Base-by-base conservation (phyloP, 2,113 vertebrate species). In the Ancistrus triradiatus region DNA sequence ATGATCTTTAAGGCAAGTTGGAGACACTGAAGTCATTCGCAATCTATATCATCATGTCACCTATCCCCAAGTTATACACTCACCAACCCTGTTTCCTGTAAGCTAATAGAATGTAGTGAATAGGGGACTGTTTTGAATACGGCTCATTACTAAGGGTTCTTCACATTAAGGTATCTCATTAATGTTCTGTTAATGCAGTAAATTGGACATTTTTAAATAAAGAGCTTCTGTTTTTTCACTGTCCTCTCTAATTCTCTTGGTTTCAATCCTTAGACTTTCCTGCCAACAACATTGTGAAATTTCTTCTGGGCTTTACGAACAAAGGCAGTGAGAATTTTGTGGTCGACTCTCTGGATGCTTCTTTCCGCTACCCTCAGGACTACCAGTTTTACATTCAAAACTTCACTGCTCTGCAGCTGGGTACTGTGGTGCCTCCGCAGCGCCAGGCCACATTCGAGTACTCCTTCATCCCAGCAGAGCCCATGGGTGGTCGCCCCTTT, bases 361-460 rank as follows among this genome's bases (percentile, higher is more conserved):
- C 96, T 0, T 98, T 99, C 84, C 92, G 96, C 33, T 99, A 99
- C 62, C 96, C 96, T 18, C 96, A 98, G 76, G 96, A 99, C 80
- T 98, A 95, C 66, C 96, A 99, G 85, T 99, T 98, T 77, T 98
- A 94, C 61, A 99, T 99, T 80, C 96, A 99, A 89, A 98, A 99
- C 84, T 99, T 99, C 89, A 97, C 96, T 0, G 95, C 96, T 13
- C 91, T 99, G 4, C 90, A 93, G 79, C 84, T 99, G 44, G 91
- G 93, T 56, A 94, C 80, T 0, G 75, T 90, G 8, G 91, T 99
- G 35, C 93, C 91, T 2, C 88, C 93, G 0, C 86, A 90, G 77
- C 87, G 86, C 66, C 95, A 99, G 84, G 96, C 96, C 35, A 95
- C 95, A 0, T 98, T 99, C 38, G 96, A 99, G 79, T 99, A 99